Evolutionary conservation across 2,888 invertebrate genomes (phyloP), one percentile per base, ranked within the genome.

Genomic region (Drosophila planitibia): DNA sequence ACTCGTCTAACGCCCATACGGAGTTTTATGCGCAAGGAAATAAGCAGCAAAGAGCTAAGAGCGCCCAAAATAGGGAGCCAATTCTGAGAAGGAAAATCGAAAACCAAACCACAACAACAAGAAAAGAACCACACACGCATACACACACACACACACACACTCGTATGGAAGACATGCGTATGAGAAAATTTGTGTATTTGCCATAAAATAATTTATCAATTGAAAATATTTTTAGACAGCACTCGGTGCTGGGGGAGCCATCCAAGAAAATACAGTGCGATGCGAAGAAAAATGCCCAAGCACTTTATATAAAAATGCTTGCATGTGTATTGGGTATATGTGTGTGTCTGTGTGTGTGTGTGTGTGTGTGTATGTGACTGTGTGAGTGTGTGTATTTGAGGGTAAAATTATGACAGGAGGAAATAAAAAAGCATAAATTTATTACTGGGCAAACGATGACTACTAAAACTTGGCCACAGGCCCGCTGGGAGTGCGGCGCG

Each of bases 351-450:
- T 67, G 52, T 58, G 55, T 58, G 59, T 53, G 54, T 59, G 44
- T 67, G 35, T 63, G 57, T 61, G 62, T 53, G 54, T 59, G 44
- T 67, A 39, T 63, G 57, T 61, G 68, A n/a, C 22, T 59, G 53
- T 52, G 65, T 19, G 70, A 60, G 74, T 79, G 72, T 83, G 84
- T 83, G 79, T 82, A 73, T 80, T 87, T 85, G 89, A 81, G 89
- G 85, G 71, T 85, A 91, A 89, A 90, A 91, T 91, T 90, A 91
- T 91, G 90, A 89, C 90, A 89, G 90, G 74, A 87, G 91, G 91
- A 90, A 90, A 90, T 90, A 91, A 89, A 90, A 90, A 85, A 90
- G 81, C 86, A 90, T 90, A 88, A 89, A 90, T 90, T 91, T 90
- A 90, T 91, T 90, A 83, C 90, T 81, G 78, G 81, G 82, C 77